Evolutionary conservation across 2,888 invertebrate genomes (phyloP).

Genomic region (Agriopis leucophaearia): DNA sequence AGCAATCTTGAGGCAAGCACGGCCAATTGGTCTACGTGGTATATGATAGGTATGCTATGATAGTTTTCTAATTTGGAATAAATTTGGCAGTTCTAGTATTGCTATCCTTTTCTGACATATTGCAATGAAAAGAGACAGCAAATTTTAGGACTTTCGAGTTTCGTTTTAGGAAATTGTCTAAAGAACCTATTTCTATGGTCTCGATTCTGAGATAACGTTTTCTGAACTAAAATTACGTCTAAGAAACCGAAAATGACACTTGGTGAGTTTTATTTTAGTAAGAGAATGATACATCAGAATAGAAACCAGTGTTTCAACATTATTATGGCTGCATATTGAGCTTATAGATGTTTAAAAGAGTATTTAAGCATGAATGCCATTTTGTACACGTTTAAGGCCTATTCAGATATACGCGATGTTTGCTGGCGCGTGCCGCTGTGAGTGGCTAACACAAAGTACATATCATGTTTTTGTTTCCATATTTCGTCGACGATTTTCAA

Average conservation of each 20-base stretch:
- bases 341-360: slow-evolving; percentile 20
- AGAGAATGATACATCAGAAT: background rate
- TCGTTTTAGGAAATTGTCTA: background rate
- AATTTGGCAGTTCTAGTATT: background rate
- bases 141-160: background rate
- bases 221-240: background rate
- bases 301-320: slow-evolving; percentile 1
- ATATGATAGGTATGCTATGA: background rate
- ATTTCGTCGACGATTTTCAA: too few relatives aligned
- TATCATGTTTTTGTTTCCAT: background rate
- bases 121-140: background rate
- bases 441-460: background rate
- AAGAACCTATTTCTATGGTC: background rate
- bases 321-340: slow-evolving; percentile 20
- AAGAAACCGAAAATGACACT: background rate
- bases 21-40: too few relatives aligned
- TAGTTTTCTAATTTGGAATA: background rate
- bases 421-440: background rate
- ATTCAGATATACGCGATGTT: background rate
- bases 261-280: background rate
- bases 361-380: slow-evolving; percentile 21
- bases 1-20: too few relatives aligned
- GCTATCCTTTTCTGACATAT: slow-evolving; percentile 2
- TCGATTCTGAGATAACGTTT: background rate
- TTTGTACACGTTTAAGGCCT: slow-evolving; percentile 9